phyloP scores from a whole-genome alignment of 2,888 invertebrate genomes.

The Brachypterus glaber region DNA sequence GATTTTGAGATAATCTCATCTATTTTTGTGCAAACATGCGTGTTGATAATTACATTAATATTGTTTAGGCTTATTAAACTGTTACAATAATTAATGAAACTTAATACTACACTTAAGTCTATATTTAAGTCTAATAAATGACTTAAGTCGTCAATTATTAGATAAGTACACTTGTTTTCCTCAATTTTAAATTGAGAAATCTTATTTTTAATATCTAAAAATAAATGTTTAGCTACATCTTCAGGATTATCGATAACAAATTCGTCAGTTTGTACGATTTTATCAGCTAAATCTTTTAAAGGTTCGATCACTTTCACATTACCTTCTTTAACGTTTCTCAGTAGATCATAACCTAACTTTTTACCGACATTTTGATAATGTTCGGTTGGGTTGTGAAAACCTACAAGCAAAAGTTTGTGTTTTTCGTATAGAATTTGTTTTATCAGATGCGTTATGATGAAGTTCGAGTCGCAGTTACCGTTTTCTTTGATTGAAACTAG shows the following conservation, averaged over 20 bases:
- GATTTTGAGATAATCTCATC: slow-evolving; percentile 51
- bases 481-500: slow-evolving; percentile 60
- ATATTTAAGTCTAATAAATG: slow-evolving; percentile 59
- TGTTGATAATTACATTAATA: slow-evolving; percentile 49
- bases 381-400: slow-evolving; percentile 59
- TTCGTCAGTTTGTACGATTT: slow-evolving; percentile 35
- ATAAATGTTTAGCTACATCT: slow-evolving; percentile 39
- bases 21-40: slow-evolving; percentile 48
- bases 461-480: slow-evolving; percentile 61
- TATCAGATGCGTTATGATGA: slow-evolving; percentile 58
- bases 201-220: slow-evolving; percentile 39
- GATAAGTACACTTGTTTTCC: slow-evolving; percentile 27
- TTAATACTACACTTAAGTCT: slow-evolving; percentile 44
- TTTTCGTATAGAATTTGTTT: slow-evolving; percentile 57
- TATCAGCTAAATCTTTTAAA: slow-evolving; percentile 41
- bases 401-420: slow-evolving; percentile 51
- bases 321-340: slow-evolving; percentile 42
- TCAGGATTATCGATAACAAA: slow-evolving; percentile 28
- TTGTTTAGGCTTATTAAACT: slow-evolving; percentile 35
- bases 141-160: slow-evolving; percentile 64
- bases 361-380: slow-evolving; percentile 68
- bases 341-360: slow-evolving; percentile 62
- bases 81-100: slow-evolving; percentile 44
- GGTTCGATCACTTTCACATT: slow-evolving; percentile 47
- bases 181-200: slow-evolving; percentile 17